Evolutionary conservation across 2,888 invertebrate species (phyloP).

Genomic region (Ichneumon xanthorius): DNA sequence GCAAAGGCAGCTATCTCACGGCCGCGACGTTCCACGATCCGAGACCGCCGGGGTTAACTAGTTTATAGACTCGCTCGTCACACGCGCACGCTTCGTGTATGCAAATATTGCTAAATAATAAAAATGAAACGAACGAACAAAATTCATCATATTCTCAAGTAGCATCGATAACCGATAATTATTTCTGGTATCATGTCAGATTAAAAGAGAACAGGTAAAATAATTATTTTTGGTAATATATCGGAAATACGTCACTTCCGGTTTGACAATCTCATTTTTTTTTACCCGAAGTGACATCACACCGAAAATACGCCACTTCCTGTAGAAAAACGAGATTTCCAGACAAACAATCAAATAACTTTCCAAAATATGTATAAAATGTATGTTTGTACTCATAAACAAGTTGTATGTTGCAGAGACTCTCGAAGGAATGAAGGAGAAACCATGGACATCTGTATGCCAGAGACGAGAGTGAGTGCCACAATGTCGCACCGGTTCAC

Average conservation of each 20-base stretch:
- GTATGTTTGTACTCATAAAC: constrained; percentile 18
- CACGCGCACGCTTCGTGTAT: constrained; percentile 53
- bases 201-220: background rate
- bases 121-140: constrained; percentile 9
- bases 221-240: background rate
- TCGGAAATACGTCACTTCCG: too few species aligned
- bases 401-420: constrained; percentile 17
- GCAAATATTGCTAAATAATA: constrained; percentile 37
- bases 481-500: constrained; percentile 54
- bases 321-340: too few species aligned
- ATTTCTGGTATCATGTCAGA: background rate
- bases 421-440: constrained; percentile 5
- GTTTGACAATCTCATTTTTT: too few species aligned
- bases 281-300: too few species aligned
- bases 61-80: constrained; percentile 55
- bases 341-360: too few species aligned
- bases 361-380: too few species aligned
- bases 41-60: constrained; percentile 68
- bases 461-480: constrained; percentile 15
- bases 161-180: constrained; percentile 20
- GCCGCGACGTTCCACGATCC: constrained; percentile 65
- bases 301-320: too few species aligned
- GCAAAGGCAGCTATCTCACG: constrained; percentile 58
- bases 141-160: constrained; percentile 8
- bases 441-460: constrained; percentile 24